Base-by-base conservation (phyloP, 2,888 invertebrate genomes). In the Serripes groenlandicus region DNA sequence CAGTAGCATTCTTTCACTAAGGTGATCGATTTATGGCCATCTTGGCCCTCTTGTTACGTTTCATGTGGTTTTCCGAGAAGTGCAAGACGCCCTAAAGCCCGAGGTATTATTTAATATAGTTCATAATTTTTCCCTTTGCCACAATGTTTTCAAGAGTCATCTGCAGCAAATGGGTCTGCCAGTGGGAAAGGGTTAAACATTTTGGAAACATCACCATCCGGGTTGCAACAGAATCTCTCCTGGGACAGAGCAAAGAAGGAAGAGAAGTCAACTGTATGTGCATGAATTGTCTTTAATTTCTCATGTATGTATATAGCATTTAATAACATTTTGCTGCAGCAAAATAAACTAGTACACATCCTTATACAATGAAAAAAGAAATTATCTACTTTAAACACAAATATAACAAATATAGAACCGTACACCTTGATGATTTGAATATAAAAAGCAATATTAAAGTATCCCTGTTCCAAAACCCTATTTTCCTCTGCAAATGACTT, bases 271-370 rank as follows among this genome's bases (percentile, higher is more conserved):
- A n/a, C 21, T 30, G 28, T 69, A 62, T 42, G 74, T 74, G 74
- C 74, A 74, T 74, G 74, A 74, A 74, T 49, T 74, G 42, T 74
- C 42, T 74, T 74, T 74, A 52, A 28, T 74, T 73, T 62, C 74
- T 74, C 74, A 64, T 73, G 54, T 70, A 54, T 54, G 54, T 54
- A 30, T 28, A 70, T 54, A 70, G 54, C 54, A 52, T 54, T 70
- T 70, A 32, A 54, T 70, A 70, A 49, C 70, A 70, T 54, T 52
- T 70, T 70, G 70, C 66, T 42, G 28, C 21, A 66, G 66, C 66
- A 66, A 66, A 66, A 66, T 66, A 66, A 23, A 66, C 37, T 66
- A 18, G 66, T 66, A 66, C 35, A 66, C 66, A 66, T 32, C 26
- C 66, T 26, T 66, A 66, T 42, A 66, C 42, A 42, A 42, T 32